phyloP scores from a whole-genome alignment of 2,888 invertebrate genomes.

The Ecdyonurus torrentis region DNA sequence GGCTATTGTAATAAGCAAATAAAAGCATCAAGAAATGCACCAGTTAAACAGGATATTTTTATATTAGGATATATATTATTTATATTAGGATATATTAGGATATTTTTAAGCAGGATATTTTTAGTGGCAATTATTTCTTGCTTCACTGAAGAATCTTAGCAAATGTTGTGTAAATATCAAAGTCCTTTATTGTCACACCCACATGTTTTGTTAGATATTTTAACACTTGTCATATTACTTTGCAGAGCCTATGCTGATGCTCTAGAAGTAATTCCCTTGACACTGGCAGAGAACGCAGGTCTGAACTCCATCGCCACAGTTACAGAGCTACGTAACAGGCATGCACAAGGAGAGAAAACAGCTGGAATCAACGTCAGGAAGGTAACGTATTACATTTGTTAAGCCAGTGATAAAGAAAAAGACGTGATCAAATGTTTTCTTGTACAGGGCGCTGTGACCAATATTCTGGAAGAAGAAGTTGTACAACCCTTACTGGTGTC shows the following conservation, averaged over 20 bases:
- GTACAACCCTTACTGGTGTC: constrained; percentile 95
- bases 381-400: constrained; percentile 14
- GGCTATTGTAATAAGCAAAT: too few relatives aligned
- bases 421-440: background rate
- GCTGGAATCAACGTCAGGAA: constrained; percentile 94
- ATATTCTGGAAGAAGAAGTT: constrained; percentile 93
- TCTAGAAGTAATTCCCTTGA: constrained; percentile 82
- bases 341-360: constrained; percentile 69
- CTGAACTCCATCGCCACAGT: constrained; percentile 89
- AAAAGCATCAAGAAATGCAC: too few relatives aligned
- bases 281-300: constrained; percentile 83
- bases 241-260: constrained; percentile 84
- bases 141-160: too few relatives aligned
- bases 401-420: background rate
- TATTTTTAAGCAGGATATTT: too few relatives aligned
- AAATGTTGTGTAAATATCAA: too few relatives aligned
- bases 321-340: constrained; percentile 86
- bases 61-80: too few relatives aligned
- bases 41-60: too few relatives aligned
- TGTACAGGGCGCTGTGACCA: constrained; percentile 69
- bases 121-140: too few relatives aligned
- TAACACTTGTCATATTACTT: too few relatives aligned
- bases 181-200: background rate
- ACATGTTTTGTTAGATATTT: background rate
- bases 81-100: too few relatives aligned